Percentiles rank a stretch among this genome's conserved stretches.
phyloP scores from a whole-genome alignment of 1,140 invertebrate genomes.

The Pteromalus puparum region DNA sequence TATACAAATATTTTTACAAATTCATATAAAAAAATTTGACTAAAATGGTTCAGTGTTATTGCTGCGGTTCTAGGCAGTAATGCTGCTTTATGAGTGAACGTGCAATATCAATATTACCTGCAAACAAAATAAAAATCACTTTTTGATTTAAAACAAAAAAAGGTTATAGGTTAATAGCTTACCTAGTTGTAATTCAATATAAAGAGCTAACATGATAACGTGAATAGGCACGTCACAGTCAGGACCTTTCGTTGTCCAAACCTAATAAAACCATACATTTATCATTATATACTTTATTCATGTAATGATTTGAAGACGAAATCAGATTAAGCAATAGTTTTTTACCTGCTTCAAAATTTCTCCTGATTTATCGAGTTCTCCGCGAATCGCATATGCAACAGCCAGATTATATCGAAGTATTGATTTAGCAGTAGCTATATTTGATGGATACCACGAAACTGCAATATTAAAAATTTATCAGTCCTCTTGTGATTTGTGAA shows the following conservation, averaged over 20 bases:
- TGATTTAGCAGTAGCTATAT: conserved; percentile 79
- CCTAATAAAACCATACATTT: conserved; percentile 65
- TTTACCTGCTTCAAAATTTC: conserved; percentile 80
- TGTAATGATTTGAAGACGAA: not conserved
- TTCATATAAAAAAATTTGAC: conserved; percentile 43
- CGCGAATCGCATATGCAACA: conserved; percentile 84
- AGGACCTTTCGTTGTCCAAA: conserved; percentile 78
- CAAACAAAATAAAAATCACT: conserved; percentile 60
- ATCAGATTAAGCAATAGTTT: no score
- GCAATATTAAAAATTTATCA: conserved; percentile 61
- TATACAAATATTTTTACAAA: conserved; percentile 52
- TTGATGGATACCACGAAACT: conserved; percentile 81
- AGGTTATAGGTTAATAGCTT: conserved; percentile 53
- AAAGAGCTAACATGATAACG: conserved; percentile 83
- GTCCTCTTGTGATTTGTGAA: not conserved
- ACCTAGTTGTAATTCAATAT: conserved; percentile 85
- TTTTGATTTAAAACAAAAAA: conserved; percentile 26
- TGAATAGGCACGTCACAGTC: conserved; percentile 83
- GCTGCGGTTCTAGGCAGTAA: conserved; percentile 51
- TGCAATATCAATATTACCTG: conserved; percentile 77
- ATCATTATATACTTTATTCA: conserved; percentile 6
- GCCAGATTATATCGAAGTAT: conserved; percentile 89
- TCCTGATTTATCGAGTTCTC: conserved; percentile 85
- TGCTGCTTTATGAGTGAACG: conserved; percentile 77
- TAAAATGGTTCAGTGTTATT: conserved; percentile 32